phyloP scores from a whole-genome alignment of 2,888 invertebrate species.

The Watsonalla cultraria region DNA sequence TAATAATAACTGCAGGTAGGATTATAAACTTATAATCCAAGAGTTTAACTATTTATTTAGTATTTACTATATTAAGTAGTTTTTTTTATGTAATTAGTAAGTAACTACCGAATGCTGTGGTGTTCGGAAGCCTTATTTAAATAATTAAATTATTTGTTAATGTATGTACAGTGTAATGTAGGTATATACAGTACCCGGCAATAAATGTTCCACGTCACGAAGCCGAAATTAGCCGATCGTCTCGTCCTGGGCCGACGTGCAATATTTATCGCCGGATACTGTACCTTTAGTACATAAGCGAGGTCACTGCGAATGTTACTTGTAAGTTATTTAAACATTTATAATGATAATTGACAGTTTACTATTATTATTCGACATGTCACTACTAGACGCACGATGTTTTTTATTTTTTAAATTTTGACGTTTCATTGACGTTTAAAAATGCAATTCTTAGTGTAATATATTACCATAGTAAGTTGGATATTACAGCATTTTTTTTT shows the following conservation, averaged over 20 bases:
- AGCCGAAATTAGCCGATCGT: neutral
- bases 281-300: conserved; percentile 47
- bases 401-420: conserved; percentile 57
- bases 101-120: too few relatives aligned
- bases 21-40: too few relatives aligned
- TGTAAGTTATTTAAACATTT: conserved; percentile 60
- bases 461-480: conserved; percentile 28
- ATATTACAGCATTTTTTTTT: conserved; percentile 47
- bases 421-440: conserved; percentile 35
- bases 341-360: conserved; percentile 17
- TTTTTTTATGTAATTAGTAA: too few relatives aligned
- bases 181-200: too few relatives aligned
- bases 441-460: conserved; percentile 47
- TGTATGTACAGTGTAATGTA: too few relatives aligned
- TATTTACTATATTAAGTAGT: too few relatives aligned
- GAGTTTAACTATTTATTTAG: too few relatives aligned
- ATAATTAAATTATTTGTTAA: neutral
- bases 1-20: too few relatives aligned
- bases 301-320: conserved; percentile 69
- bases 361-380: neutral
- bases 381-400: conserved; percentile 8
- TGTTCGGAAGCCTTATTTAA: neutral
- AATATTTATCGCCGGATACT: conserved; percentile 44
- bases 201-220: neutral
- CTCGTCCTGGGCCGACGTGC: conserved; percentile 6